Percentiles rank a stretch among this genome's conserved stretches.
phyloP scores from a whole-genome alignment of 2,797 vertebrate species.

The Tragelaphus oryx region DNA sequence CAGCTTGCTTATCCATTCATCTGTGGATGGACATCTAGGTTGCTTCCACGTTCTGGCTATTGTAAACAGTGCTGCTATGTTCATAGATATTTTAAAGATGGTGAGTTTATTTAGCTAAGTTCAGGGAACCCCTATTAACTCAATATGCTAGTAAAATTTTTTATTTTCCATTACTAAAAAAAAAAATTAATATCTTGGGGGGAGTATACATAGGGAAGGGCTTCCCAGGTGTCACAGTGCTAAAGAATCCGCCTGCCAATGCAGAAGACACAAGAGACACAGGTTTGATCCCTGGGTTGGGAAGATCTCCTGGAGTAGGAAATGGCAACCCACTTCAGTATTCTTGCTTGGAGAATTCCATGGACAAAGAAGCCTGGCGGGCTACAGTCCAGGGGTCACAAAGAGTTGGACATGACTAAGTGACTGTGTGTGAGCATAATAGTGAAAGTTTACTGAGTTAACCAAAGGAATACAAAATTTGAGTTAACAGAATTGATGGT shows the following conservation, averaged over 20 bases:
- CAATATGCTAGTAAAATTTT: neutral
- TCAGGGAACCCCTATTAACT: neutral
- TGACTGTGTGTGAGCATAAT: neutral
- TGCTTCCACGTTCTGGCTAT: no score
- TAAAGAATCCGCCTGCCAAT: neutral
- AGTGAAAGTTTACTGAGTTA: neutral
- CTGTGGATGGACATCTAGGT: no score
- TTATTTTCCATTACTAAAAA: neutral
- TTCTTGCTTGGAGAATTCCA: neutral
- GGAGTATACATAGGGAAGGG: neutral
- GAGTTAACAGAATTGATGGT: neutral
- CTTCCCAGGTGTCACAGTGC: neutral
- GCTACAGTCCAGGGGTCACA: neutral
- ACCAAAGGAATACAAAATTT: neutral
- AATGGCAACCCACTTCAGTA: neutral
- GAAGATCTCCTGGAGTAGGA: neutral
- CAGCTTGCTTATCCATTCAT: no score
- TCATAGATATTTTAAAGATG: neutral
- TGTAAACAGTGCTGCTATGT: no score
- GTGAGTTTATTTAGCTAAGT: slow-evolving; percentile 3
- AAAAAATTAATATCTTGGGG: neutral
- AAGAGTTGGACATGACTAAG: neutral
- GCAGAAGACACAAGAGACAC: neutral
- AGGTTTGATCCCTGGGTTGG: neutral
- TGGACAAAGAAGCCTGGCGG: neutral